A percentile compares a stretch with the other conserved stretches of the same genome.
phyloP scores from a whole-genome alignment of 2,113 vertebrate genomes.

The Phylloscopus whistleri region DNA sequence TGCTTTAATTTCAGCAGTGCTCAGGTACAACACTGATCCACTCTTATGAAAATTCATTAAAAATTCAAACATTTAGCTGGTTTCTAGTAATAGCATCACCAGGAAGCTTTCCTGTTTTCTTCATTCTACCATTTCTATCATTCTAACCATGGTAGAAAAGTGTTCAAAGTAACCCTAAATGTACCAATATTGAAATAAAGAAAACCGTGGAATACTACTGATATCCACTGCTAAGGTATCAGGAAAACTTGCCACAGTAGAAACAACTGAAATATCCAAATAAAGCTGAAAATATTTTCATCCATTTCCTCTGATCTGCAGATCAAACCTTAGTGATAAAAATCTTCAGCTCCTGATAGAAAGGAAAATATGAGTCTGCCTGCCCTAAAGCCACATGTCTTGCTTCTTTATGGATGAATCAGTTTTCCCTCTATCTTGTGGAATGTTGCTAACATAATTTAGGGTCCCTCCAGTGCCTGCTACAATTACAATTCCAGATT shows the following conservation, averaged over 20 bases:
- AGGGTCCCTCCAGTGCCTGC: neutral
- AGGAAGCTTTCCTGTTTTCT: neutral
- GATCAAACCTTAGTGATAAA: neutral
- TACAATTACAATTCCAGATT: neutral
- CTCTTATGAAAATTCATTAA: neutral
- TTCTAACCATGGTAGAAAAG: neutral
- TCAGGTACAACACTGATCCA: neutral
- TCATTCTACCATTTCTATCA: neutral
- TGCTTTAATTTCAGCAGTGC: neutral
- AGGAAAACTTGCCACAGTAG: neutral
- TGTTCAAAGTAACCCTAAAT: neutral
- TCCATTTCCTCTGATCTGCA: neutral
- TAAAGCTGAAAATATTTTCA: neutral
- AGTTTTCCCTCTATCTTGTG: neutral
- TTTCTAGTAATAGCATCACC: neutral
- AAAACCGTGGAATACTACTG: neutral
- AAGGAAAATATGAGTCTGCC: neutral
- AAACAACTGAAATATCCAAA: neutral
- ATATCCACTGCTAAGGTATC: neutral
- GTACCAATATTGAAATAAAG: neutral
- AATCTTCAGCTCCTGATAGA: neutral
- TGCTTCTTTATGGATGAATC: slow-evolving; percentile 4
- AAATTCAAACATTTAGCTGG: neutral
- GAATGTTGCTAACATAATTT: neutral
- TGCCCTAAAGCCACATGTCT: neutral